These are phyloP conservation scores for Cerastoderma edule DNA, from an alignment of 2,888 invertebrate species.

Conservation along the genomic window DNA sequence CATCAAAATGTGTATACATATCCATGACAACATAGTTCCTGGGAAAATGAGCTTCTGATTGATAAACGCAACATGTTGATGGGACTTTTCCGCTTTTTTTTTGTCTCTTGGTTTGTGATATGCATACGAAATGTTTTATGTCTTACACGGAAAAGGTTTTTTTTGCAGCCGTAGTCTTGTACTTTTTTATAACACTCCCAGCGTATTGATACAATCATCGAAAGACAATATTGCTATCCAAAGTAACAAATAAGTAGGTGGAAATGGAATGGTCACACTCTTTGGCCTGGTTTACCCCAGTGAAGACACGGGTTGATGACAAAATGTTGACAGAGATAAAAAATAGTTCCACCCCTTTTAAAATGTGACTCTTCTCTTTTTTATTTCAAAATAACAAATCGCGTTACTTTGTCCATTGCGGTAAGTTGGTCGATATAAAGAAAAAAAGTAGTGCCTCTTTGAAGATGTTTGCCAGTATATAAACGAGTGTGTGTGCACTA, in stretches of 20 bases:
- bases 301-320: slow-evolving; percentile 49
- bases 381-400: slow-evolving; percentile 25
- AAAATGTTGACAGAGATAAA: slow-evolving; percentile 55
- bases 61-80: too few relatives aligned
- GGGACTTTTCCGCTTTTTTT: too few relatives aligned
- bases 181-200: slow-evolving; percentile 15
- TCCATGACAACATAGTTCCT: slow-evolving; percentile 12
- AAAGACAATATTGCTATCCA: slow-evolving; percentile 8
- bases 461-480: slow-evolving; percentile 7
- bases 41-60: slow-evolving; percentile 9
- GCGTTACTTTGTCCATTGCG: slow-evolving; percentile 39
- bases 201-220: slow-evolving; percentile 25
- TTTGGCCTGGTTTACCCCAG: slow-evolving; percentile 77
- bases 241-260: slow-evolving; percentile 31
- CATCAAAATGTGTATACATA: slow-evolving; percentile 22
- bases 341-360: slow-evolving; percentile 59
- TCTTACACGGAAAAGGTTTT: too few relatives aligned
- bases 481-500: slow-evolving; percentile 57
- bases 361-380: slow-evolving; percentile 49
- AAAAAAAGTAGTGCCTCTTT: slow-evolving; percentile 21
- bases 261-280: slow-evolving; percentile 79
- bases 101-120: too few relatives aligned
- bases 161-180: slow-evolving; percentile 4
- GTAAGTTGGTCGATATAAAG: slow-evolving; percentile 53
- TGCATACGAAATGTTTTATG: too few relatives aligned